Base-by-base conservation (phyloP, 2,888 invertebrate genomes). In the Cabera pusaria region DNA sequence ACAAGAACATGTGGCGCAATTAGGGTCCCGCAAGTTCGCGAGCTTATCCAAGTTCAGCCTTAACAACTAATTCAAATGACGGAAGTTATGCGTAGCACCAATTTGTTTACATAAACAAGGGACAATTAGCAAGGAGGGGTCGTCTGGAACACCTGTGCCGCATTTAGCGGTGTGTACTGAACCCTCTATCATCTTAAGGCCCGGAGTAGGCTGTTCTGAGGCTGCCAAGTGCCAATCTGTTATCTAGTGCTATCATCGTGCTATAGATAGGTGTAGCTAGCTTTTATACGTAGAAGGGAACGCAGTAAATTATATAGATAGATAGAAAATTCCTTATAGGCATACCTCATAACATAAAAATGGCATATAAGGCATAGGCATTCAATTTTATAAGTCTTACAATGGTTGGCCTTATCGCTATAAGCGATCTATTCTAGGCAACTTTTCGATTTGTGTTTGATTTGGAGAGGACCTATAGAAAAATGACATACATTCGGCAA, bases 61-160 rank as follows among this genome's bases (percentile, higher is more conserved):
- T 49, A 48, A 55, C 59, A 52, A 57, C 51, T 49, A 56, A 56
- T 57, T 58, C 51, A 55, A 65, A 70, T 62, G 61, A 64, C 53
- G 50, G 46, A 79, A 81, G 67, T 80, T 72, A 66, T 46, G 53
- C 63, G 58, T 52, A 69, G 73, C 74, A 73, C 70, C 76, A 80
- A 81, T 80, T 80, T 80, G 76, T 82, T 80, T 73, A 68, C 75
- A 75, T 66, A 80, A 75, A 83, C 77, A 82, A 72, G 71, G 62
- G 60, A 74, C 74, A 77, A 83, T 83, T 83, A 82, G 73, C 67
- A 59, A 56, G 55, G 58, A 59, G 61, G 58, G 65, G 61, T 56
- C 69, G 69, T 62, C 65, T 65, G 51, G 53, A 38, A 59, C 81
- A 83, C 82, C 80, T 83, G 83, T 60, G 72, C 59, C 73, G 53